Evolutionary conservation across 2,797 vertebrate genomes (phyloP).

Genomic region (Labroides dimidiatus): DNA sequence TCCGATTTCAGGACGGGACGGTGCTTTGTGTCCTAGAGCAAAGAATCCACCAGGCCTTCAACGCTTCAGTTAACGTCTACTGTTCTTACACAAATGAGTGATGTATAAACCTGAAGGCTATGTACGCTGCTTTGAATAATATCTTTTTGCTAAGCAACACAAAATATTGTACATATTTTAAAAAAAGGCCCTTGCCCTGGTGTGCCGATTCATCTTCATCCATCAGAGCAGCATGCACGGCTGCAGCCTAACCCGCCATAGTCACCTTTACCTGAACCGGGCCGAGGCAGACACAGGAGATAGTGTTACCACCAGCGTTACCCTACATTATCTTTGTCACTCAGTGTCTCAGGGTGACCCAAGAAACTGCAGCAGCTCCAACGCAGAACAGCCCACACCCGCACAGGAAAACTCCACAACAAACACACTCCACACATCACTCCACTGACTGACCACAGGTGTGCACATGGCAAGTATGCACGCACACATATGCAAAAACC

Average conservation of each 20-base stretch:
- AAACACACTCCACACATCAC: conserved; percentile 65
- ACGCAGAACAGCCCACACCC: conserved; percentile 48
- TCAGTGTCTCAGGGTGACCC: conserved; percentile 55
- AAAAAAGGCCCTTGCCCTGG: conserved; percentile 3
- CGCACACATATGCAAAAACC: conserved; percentile 70
- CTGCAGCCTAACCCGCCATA: conserved; percentile 26
- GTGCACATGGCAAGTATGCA: conserved; percentile 65
- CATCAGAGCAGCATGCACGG: conserved; percentile 28
- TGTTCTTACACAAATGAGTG: conserved; percentile 77
- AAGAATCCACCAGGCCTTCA: conserved; percentile 58
- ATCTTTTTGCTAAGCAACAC: conserved; percentile 65
- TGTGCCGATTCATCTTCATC: conserved; percentile 67
- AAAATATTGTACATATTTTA: conserved; percentile 54
- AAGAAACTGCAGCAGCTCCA: conserved; percentile 34
- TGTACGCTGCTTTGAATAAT: conserved; percentile 71
- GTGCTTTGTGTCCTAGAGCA: conserved; percentile 79
- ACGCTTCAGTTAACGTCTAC: conserved; percentile 76
- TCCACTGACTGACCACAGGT: conserved; percentile 77
- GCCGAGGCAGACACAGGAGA: conserved; percentile 57
- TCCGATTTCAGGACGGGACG: conserved; percentile 74
- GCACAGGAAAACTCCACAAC: conserved; percentile 60
- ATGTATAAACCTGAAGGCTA: conserved; percentile 82
- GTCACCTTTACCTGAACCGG: conserved; percentile 75
- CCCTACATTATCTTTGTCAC: conserved; percentile 61
- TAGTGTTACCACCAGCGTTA: conserved; percentile 68